Conservation (phyloP, 1,140 invertebrate species). For the Leptinotarsa undecemlineata region DNA sequence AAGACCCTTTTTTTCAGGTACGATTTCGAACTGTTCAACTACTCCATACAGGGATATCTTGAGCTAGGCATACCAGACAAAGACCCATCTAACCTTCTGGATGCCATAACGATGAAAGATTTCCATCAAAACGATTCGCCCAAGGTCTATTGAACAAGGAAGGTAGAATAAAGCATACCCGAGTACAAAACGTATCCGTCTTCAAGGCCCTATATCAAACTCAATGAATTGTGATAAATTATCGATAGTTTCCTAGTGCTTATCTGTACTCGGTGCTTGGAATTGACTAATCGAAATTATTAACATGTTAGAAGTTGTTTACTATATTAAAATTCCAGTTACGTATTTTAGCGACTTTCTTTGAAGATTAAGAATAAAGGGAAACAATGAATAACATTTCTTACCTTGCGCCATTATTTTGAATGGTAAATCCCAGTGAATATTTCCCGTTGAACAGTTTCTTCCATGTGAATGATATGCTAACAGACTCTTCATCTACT, state of each 20-base stretch:
- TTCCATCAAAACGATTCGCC: conserved; percentile 31
- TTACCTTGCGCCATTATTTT: conserved; percentile 25
- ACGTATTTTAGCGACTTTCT: no score
- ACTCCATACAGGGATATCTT: conserved; percentile 74
- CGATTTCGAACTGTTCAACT: conserved; percentile 85
- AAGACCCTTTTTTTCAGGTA: conserved; percentile 59
- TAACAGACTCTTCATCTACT: neutral
- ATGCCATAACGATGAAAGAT: conserved; percentile 51
- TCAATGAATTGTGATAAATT: conserved; percentile 27
- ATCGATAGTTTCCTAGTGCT: neutral
- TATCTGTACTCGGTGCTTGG: neutral
- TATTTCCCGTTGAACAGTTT: conserved; percentile 35
- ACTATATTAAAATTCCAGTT: neutral
- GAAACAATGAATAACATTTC: no score
- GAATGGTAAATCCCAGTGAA: conserved; percentile 33
- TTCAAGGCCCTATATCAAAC: conserved; percentile 10
- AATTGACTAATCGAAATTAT: neutral
- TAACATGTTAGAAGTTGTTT: neutral
- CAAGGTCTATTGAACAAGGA: conserved; percentile 26
- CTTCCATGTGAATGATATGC: conserved; percentile 28
- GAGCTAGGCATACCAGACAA: conserved; percentile 61
- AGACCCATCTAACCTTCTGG: conserved; percentile 49
- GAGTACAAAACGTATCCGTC: conserved; percentile 6
- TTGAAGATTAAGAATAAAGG: no score
- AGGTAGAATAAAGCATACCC: neutral